These are phyloP conservation scores for Cydia amplana DNA, from an alignment of 1,140 invertebrate genomes.

Conservation along the genomic window DNA sequence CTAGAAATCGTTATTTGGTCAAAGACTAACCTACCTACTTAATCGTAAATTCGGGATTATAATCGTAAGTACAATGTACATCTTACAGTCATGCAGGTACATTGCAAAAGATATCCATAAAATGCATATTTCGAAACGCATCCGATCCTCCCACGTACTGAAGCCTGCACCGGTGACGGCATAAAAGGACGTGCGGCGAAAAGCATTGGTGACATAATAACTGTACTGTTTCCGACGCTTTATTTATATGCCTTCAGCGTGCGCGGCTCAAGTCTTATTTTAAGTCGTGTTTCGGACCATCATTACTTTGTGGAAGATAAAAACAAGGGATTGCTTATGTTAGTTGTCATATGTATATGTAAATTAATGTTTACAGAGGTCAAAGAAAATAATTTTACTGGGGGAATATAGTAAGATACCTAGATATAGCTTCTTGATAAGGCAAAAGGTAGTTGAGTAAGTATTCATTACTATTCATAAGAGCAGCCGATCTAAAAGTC, in stretches of 20 bases:
- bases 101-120: conserved; percentile 1
- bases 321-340: too few relatives aligned
- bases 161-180: not conserved
- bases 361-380: too few relatives aligned
- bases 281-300: not conserved
- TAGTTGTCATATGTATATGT: too few relatives aligned
- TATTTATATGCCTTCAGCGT: conserved; percentile 14
- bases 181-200: conserved; percentile 24
- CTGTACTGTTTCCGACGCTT: not conserved
- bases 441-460: too few relatives aligned
- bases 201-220: conserved; percentile 23
- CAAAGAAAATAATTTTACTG: too few relatives aligned
- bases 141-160: conserved; percentile 21
- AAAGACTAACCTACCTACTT: too few relatives aligned
- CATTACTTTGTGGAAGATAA: not conserved
- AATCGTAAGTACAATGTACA: not conserved
- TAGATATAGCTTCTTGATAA: too few relatives aligned
- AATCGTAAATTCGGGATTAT: not conserved
- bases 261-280: not conserved
- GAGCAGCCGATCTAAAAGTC: not conserved
- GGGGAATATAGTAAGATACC: too few relatives aligned
- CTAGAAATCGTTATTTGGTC: too few relatives aligned
- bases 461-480: not conserved
- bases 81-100: not conserved
- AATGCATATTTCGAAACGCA: conserved; percentile 18